Evolutionary conservation across 1,140 invertebrate species (phyloP), one percentile per base, ranked within the genome.

Genomic region (Apis dorsata): DNA sequence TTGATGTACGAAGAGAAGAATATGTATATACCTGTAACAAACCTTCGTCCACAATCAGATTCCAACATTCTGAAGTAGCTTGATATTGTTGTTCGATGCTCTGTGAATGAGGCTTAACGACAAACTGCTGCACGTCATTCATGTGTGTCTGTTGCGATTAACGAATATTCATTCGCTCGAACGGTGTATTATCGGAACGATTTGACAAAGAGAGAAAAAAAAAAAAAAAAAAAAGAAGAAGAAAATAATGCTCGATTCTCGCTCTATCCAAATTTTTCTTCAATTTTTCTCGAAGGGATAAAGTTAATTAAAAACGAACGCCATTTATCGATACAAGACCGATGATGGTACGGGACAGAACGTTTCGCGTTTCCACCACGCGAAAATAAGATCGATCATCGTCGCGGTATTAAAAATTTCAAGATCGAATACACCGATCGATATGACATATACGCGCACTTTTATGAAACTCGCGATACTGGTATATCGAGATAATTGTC

Each of bases 11-110:
- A n/a, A n/a, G n/a, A 80, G 75, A 34, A 24, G 24, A 86, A 86
- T 57, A 21, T 28, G 15, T 57, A 53, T 79, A 70, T 93, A 94
- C 93, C 93, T 94, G 93, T 15, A 92, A 83, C 72, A 93, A 84
- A 84, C 89, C 90, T 71, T 94, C 93, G 90, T 93, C 93, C 69
- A 93, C 70, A 28, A 92, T 71, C 49, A 93, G 84, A 84, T 86
- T 92, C 92, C 92, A 93, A 90, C 92, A 94, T 93, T 93, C 93
- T 91, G 89, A 74, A 85, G 70, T 85, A 9, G 83, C 72, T 80
- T 86, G 73, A 12, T 69, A 80, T 53, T 83, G 85, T 60, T 85
- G 76, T 51, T 90, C 85, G 86, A 68, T 81, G 79, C 73, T 91
- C 57, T 82, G 83, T 70, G 79, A 66, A 70, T 90, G 88, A 69